Evolutionary conservation across 2,888 invertebrate species (phyloP).

Genomic region (Athalia rosae): DNA sequence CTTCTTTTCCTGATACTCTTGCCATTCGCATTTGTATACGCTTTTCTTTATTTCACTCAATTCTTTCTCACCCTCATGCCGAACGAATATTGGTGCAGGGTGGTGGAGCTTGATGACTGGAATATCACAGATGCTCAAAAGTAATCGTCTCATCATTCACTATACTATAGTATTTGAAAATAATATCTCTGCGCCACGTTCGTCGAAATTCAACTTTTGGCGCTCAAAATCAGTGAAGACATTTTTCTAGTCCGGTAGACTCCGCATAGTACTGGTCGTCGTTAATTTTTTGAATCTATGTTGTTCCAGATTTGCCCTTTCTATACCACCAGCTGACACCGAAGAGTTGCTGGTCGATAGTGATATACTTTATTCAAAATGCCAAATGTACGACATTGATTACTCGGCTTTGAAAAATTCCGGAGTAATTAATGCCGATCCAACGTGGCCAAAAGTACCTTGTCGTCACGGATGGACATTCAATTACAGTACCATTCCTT

Average conservation of each 20-base stretch:
- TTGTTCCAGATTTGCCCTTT: conserved; percentile 79
- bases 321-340: conserved; percentile 78
- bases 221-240: neutral
- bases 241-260: neutral
- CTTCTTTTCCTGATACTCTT: conserved; percentile 68
- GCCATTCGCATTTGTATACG: conserved; percentile 71
- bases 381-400: conserved; percentile 86
- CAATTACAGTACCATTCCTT: conserved; percentile 87
- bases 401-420: conserved; percentile 78
- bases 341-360: conserved; percentile 66
- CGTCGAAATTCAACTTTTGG: neutral
- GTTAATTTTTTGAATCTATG: neutral
- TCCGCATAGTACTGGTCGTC: neutral
- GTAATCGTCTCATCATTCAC: conserved; percentile 57
- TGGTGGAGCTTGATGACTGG: conserved; percentile 63
- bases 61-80: conserved; percentile 70
- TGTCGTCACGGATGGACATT: conserved; percentile 89
- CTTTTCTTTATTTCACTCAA: conserved; percentile 71
- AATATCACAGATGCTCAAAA: conserved; percentile 67
- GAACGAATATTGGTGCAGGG: conserved; percentile 69
- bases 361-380: conserved; percentile 77
- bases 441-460: conserved; percentile 81
- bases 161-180: neutral
- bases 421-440: conserved; percentile 78
- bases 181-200: neutral